Evolutionary conservation across 2,113 vertebrate genomes (phyloP).

Genomic region (Polypterus bichir): DNA sequence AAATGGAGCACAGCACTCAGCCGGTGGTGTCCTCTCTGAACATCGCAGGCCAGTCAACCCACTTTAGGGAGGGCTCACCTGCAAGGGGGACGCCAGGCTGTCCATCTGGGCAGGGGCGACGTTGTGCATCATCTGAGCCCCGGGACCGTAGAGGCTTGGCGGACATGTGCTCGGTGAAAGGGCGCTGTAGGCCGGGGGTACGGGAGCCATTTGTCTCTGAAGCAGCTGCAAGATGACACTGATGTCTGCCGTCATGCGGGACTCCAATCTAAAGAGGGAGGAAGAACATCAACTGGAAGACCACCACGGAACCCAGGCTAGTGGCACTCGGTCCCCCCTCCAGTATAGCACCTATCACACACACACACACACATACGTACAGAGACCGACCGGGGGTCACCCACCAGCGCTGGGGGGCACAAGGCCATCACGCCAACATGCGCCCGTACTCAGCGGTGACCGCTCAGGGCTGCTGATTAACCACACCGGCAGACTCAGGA

Average conservation of each 20-base stretch:
- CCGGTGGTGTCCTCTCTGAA: too few relatives aligned
- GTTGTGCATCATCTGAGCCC: slow-evolving; percentile 36
- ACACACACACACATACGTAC: too few relatives aligned
- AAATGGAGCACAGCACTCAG: background rate
- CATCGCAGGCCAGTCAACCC: too few relatives aligned
- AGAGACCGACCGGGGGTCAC: too few relatives aligned
- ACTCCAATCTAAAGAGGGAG: slow-evolving; percentile 64
- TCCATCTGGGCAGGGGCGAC: slow-evolving; percentile 27
- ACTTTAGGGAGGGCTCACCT: slow-evolving; percentile 40
- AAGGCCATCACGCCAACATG: too few relatives aligned
- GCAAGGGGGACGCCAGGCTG: slow-evolving; percentile 27
- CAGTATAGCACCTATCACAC: background rate
- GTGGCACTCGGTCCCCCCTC: background rate
- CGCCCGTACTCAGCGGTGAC: too few relatives aligned
- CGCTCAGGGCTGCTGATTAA: too few relatives aligned
- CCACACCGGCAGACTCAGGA: too few relatives aligned
- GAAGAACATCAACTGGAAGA: background rate
- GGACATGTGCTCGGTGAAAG: slow-evolving; percentile 51
- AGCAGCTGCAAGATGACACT: slow-evolving; percentile 82
- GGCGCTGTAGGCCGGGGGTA: slow-evolving; percentile 64
- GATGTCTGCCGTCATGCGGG: slow-evolving; percentile 81
- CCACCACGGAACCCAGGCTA: background rate
- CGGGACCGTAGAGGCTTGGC: slow-evolving; percentile 18
- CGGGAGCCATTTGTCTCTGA: slow-evolving; percentile 70
- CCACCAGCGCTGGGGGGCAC: too few relatives aligned